Base-by-base conservation (phyloP, 2,797 vertebrate genomes). In the Momotus momota region DNA sequence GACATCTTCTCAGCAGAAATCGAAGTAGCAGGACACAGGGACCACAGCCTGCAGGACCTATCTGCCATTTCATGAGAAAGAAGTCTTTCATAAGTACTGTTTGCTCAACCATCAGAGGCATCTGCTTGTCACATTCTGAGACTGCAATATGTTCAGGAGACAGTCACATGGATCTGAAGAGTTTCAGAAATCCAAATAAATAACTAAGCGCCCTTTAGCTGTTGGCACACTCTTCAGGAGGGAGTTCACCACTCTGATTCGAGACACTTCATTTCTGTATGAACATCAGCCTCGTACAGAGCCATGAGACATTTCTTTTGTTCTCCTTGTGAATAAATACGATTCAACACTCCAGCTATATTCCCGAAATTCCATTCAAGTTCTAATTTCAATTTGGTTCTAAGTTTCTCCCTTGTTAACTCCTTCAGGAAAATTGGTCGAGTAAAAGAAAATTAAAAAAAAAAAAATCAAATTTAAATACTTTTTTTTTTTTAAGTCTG, bases 111-210 rank as follows among this genome's bases (percentile, higher is more conserved):
- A 85, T 15, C 65, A 55, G 60, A 82, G 79, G 92, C 96, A 96
- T 95, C 93, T 96, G 96, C 88, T 93, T 85, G 92, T 95, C 94
- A 96, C 96, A 94, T 93, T 93, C 60, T 0, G 88, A 71, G 88
- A 93, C 87, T 81, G 82, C 90, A 96, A 5, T 80, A 54, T 43
- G 79, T 81, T 80, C 94, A 92, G 94, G 86, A 87, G 95, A 87
- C 64, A 80, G 94, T 87, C 96, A 87, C 90, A 89, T 23, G 92
- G 83, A 93, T 69, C 57, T 61, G 51, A 66, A 52, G 65, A 77
- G 86, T 87, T 92, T 94, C 88, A 92, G 71, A 94, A 79, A 92
- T 33, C 45, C 88, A 80, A 49, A 85, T 81, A 88, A 92, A 86
- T 87, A 96, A 77, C 31, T 35, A 55, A 78, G 67, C 2, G 0